Evolutionary conservation across 2,113 vertebrate genomes (phyloP), one percentile per base, ranked within the genome.

Genomic region (Brachyhypopomus gauderio): DNA sequence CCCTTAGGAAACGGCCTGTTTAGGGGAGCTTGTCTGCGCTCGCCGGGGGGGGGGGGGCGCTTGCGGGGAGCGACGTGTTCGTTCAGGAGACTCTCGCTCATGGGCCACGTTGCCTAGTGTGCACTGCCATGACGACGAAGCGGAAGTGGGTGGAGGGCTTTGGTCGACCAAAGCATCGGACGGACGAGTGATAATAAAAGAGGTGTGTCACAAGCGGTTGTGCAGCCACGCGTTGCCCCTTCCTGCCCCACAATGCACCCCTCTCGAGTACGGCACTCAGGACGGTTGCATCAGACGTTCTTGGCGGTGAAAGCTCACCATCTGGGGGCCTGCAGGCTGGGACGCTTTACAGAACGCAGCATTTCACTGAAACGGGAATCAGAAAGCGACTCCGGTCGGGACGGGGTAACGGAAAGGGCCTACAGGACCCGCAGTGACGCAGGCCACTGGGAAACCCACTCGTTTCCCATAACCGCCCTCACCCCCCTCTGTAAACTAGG

Each of bases 401-500:
- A 52, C 16, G 23, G 30, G 30, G 64, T 36, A 7, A 67, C 1
- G 64, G 64, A 36, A 14, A 7, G 12, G 45, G 45, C 9, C 45
- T 3, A 14, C 12, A 52, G 45, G 45, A 52, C 45, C 9, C 1
- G 45, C 45, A 11, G 12, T 69, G 72, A 71, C 73, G 77, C 79
- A 56, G 76, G 77, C 75, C 20, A 20, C 82, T 84, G 72, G 82
- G 85, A 82, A 88, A 85, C 63, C 27, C n/a, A 45, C 79, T 86
- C 67, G 69, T 55, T 71, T 79, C 77, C 30, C 30, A 30, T 30
- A 1, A 30, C 30, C 30, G 62, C 81, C 63, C 34, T 23, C 41
- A 9, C 3, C 5, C 41, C 75, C 67, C 75, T 60, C 67, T 84
- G 73, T 75, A 84, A 87, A 84, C 81, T 72, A 76, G 78, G 73